These are phyloP conservation scores for Atta cephalotes DNA, from an alignment of 1,140 invertebrate species.

Conservation along the genomic window DNA sequence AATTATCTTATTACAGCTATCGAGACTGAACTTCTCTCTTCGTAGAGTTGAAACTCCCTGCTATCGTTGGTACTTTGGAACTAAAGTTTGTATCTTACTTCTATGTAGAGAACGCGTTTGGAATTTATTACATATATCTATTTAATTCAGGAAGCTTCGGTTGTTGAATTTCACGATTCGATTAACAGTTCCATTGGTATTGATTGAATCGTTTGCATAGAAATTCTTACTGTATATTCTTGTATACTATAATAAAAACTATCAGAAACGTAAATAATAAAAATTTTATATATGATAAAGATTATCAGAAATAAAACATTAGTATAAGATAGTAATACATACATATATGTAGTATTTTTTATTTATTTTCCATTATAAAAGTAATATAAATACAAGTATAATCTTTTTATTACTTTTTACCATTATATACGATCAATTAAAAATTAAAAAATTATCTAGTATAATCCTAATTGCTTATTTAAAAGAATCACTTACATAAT, in stretches of 20 bases:
- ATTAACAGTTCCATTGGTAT: neutral
- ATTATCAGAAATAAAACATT: neutral
- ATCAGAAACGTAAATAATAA: neutral
- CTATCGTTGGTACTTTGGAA: constrained; percentile 60
- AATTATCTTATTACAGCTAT: constrained; percentile 64
- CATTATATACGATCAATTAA: neutral
- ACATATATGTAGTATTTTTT: neutral
- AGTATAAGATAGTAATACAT: neutral
- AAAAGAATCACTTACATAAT: neutral
- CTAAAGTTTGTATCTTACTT: constrained; percentile 59
- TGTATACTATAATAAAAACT: too few species aligned
- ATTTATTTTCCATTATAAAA: constrained; percentile 15
- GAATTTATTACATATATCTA: constrained; percentile 56
- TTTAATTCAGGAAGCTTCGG: constrained; percentile 49
- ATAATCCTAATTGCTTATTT: neutral
- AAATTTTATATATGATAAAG: neutral
- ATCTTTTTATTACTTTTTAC: neutral
- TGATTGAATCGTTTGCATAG: constrained; percentile 26
- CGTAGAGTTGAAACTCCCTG: constrained; percentile 55
- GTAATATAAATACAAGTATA: neutral
- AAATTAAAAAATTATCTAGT: neutral
- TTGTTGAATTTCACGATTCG: constrained; percentile 57
- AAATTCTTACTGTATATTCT: neutral
- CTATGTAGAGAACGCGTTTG: constrained; percentile 49
- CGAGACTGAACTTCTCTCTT: constrained; percentile 58